Base-by-base conservation (phyloP, 2,113 vertebrate species). In the Brachyhypopomus occidentalis region DNA sequence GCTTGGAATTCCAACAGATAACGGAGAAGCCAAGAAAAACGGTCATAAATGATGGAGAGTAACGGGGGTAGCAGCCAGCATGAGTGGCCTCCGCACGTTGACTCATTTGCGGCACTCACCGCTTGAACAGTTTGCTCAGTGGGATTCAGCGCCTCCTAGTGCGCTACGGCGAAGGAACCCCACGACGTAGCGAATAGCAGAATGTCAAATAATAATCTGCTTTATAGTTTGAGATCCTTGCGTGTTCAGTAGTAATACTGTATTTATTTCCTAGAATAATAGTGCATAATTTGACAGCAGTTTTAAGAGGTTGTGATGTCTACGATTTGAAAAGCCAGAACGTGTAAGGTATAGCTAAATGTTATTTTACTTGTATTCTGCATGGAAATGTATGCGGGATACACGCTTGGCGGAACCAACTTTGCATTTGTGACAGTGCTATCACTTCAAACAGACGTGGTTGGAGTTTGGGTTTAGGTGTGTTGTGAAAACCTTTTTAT, bases 141-240 rank as follows among this genome's bases (percentile, higher is more conserved):
- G 84, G 81, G 72, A 87, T 79, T 72, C 79, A 85, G 84, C 87
- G 87, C 86, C 87, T 84, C 86, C 87, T 88, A 87, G 85, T 73
- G 86, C 77, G 86, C 72, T 71, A 7, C 30, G 69, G 45, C 30
- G 55, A 66, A 55, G 67, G 59, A 62, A 52, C 20, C 30, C 30
- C 9, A 25, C 75, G 52, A 48, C 55, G 27, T n/a, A 76, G 58
- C 27, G 9, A 23, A 36, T 74, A 74, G 41, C 41, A 48, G 9
- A 8, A 41, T 41, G 12, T 52, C 45, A 52, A 52, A 52, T 52
- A 52, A 11, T 14, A 52, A 52, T 14, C 12, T 52, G 8, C 45
- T 14, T 12, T 12, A 52, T 52, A 14, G 45, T 52, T 52, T 52
- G 14, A 52, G 8, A 11, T 41, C 41, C 41, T 52, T 52, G 12